Percentiles rank a stretch among this genome's conserved stretches.
These are phyloP conservation scores for Kryptolebias ocellatus DNA, from an alignment of 2,797 vertebrate species.

Conservation along the genomic window DNA sequence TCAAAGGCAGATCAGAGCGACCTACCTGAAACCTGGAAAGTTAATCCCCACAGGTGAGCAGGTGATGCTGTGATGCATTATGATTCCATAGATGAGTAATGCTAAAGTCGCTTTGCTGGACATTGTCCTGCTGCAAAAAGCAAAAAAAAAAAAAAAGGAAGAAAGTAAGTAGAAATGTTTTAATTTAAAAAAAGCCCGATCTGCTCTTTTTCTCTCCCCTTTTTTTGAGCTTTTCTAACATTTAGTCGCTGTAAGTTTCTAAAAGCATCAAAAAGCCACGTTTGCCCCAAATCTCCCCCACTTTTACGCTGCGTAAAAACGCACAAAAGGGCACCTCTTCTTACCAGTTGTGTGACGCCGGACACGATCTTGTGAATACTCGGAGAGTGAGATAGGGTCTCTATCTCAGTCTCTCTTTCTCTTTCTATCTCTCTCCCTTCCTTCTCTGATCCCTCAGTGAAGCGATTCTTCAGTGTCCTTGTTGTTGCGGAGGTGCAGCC, in stretches of 20 bases:
- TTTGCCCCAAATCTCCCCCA: conserved; percentile 1
- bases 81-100: conserved; percentile 92
- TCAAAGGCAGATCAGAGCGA: conserved; percentile 23
- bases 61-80: conserved; percentile 90
- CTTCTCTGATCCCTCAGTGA: conserved; percentile 35
- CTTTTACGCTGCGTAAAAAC: conserved; percentile 60
- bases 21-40: conserved; percentile 90
- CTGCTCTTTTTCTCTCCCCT: not conserved
- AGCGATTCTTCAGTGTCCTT: conserved; percentile 71
- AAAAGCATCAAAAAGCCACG: conserved; percentile 10
- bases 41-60: conserved; percentile 90
- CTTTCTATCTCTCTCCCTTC: conserved; percentile 47
- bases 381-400: conserved; percentile 81
- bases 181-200: not conserved
- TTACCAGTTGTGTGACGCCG: conserved; percentile 73
- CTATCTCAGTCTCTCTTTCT: conserved; percentile 66
- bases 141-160: not conserved
- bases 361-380: conserved; percentile 69
- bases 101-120: conserved; percentile 90
- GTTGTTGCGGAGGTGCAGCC: conserved; percentile 79
- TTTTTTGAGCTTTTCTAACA: not conserved
- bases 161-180: conserved; percentile 2
- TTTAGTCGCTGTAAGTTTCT: conserved; percentile 20
- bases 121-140: conserved; percentile 87
- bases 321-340: conserved; percentile 32